These are phyloP conservation scores for Brachyistius frenatus DNA, from an alignment of 2,113 vertebrate genomes.

Conservation along the genomic window DNA sequence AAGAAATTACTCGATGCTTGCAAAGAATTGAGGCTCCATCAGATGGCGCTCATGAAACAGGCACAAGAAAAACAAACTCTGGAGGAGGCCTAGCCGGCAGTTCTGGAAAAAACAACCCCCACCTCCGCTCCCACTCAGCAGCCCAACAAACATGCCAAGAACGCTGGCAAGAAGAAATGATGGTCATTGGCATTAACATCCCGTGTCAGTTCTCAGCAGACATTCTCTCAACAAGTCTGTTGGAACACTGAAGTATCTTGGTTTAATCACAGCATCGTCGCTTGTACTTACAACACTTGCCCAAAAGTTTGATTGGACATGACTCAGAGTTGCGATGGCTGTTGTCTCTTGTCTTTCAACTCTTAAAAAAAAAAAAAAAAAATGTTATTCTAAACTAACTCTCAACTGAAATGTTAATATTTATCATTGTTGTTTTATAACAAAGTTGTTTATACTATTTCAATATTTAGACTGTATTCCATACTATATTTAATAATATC, in stretches of 20 bases:
- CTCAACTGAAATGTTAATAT: no score
- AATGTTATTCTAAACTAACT: no score
- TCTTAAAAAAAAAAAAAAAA: no score
- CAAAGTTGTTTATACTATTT: no score
- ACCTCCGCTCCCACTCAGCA: slow-evolving; percentile 14
- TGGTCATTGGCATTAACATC: not conserved
- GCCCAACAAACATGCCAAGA: slow-evolving; percentile 74
- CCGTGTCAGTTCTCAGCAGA: slow-evolving; percentile 17
- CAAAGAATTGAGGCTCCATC: slow-evolving; percentile 79
- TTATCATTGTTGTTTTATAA: no score
- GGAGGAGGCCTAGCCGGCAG: slow-evolving; percentile 67
- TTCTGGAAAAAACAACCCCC: slow-evolving; percentile 74
- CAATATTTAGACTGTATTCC: not conserved
- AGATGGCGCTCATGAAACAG: slow-evolving; percentile 77
- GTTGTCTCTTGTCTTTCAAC: no score
- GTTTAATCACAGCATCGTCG: slow-evolving; percentile 17
- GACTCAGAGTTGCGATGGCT: no score
- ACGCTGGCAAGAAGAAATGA: slow-evolving; percentile 83
- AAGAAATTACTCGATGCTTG: slow-evolving; percentile 75
- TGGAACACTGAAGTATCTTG: slow-evolving; percentile 24
- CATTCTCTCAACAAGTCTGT: slow-evolving; percentile 35
- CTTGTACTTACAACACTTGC: not conserved
- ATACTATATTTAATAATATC: not conserved
- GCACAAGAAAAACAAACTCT: slow-evolving; percentile 74
- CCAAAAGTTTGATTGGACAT: no score